phyloP scores from a whole-genome alignment of 2,888 invertebrate genomes.

The Tenthredo mesomela region DNA sequence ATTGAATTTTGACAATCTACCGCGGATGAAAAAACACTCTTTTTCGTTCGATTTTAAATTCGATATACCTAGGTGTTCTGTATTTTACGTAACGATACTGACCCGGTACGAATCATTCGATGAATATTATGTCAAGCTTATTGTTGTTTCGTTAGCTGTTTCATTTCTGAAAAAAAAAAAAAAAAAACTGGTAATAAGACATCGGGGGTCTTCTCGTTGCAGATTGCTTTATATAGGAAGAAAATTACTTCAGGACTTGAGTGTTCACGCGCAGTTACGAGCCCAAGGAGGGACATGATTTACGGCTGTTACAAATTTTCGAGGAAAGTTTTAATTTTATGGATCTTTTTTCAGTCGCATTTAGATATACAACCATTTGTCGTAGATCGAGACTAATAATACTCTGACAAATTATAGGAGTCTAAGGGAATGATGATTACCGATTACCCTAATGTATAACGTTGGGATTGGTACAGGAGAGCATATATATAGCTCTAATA shows the following conservation, averaged over 20 bases:
- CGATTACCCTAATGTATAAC: neutral
- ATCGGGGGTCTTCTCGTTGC: neutral
- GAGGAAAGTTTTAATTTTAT: constrained; percentile 17
- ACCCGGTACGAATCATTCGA: neutral
- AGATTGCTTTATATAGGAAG: neutral
- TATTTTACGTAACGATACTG: neutral
- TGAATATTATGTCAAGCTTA: neutral
- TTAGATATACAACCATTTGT: neutral
- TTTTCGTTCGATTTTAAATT: neutral
- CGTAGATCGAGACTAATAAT: neutral
- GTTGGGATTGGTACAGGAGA: neutral
- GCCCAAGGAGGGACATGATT: neutral
- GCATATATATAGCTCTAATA: neutral
- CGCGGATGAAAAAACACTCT: neutral
- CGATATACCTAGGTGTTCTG: neutral
- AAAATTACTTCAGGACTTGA: constrained; percentile 2
- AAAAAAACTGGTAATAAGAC: neutral
- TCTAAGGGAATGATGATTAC: neutral
- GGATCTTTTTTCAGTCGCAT: neutral
- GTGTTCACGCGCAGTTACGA: constrained; percentile 13
- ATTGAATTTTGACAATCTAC: neutral
- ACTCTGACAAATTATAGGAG: neutral
- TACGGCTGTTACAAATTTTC: neutral
- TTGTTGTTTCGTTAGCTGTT: neutral
- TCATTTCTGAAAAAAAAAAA: neutral